Percentiles rank a stretch among this genome's conserved stretches.
These are phyloP conservation scores for Indri indri DNA, from an alignment of 2,113 vertebrate genomes.

Conservation along the genomic window DNA sequence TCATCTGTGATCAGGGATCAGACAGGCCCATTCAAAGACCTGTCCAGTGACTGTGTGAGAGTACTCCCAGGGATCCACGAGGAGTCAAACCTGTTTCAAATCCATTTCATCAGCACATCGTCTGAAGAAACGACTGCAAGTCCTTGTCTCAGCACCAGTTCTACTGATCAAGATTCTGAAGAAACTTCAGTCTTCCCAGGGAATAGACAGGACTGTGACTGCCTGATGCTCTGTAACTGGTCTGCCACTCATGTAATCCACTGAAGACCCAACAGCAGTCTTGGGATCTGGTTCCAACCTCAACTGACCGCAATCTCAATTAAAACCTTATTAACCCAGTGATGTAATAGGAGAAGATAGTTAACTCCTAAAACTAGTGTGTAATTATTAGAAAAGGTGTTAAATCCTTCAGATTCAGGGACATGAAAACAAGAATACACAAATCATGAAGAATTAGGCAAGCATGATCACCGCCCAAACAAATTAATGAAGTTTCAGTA, in stretches of 20 bases:
- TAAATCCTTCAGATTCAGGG: background rate
- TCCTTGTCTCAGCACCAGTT: background rate
- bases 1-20: background rate
- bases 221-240: background rate
- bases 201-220: background rate
- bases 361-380: background rate
- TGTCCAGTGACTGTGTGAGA: background rate
- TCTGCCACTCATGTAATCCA: background rate
- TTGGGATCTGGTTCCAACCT: background rate
- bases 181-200: background rate
- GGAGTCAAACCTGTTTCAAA: background rate
- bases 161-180: background rate
- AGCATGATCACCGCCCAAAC: background rate
- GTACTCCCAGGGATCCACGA: background rate
- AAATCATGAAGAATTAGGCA: background rate
- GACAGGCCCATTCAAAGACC: background rate
- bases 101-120: background rate
- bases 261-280: background rate
- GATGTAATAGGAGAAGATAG: background rate
- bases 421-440: background rate
- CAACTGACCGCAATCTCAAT: background rate
- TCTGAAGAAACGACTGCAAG: background rate
- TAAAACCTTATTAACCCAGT: background rate
- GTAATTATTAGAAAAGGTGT: background rate
- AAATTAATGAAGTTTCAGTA: background rate